phyloP scores from a whole-genome alignment of 2,113 vertebrate species.

The Lepus timidus region DNA sequence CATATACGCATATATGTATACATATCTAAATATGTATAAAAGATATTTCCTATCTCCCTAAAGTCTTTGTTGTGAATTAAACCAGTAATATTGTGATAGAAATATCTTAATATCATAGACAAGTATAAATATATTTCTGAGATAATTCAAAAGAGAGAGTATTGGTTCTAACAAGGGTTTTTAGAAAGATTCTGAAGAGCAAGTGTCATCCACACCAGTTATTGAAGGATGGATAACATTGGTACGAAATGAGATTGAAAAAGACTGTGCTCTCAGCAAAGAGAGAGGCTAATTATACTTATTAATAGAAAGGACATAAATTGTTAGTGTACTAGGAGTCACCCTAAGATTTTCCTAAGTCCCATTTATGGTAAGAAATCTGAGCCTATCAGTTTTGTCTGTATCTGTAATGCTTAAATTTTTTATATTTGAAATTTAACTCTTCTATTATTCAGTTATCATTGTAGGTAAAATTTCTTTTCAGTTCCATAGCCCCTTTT shows the following conservation, averaged over 20 bases:
- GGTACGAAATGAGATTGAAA: not conserved
- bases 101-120: not conserved
- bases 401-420: not conserved
- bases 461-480: not conserved
- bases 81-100: not conserved
- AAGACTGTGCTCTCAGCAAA: not conserved
- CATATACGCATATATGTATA: too few species aligned
- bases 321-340: not conserved
- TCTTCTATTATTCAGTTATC: not conserved
- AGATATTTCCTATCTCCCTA: not conserved
- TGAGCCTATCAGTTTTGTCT: not conserved
- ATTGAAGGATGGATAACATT: not conserved
- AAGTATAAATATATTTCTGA: not conserved
- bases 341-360: not conserved
- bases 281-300: not conserved
- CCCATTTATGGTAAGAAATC: not conserved
- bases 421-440: not conserved
- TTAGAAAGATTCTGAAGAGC: not conserved
- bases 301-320: not conserved
- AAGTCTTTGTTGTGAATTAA: not conserved
- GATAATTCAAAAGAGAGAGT: not conserved
- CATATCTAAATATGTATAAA: too few species aligned
- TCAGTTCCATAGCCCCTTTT: not conserved
- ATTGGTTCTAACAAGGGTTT: not conserved
- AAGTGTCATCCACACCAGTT: not conserved